Evolutionary conservation across 1,140 invertebrate genomes (phyloP), one percentile per base, ranked within the genome.

Genomic region (Euura saliciscinereae): DNA sequence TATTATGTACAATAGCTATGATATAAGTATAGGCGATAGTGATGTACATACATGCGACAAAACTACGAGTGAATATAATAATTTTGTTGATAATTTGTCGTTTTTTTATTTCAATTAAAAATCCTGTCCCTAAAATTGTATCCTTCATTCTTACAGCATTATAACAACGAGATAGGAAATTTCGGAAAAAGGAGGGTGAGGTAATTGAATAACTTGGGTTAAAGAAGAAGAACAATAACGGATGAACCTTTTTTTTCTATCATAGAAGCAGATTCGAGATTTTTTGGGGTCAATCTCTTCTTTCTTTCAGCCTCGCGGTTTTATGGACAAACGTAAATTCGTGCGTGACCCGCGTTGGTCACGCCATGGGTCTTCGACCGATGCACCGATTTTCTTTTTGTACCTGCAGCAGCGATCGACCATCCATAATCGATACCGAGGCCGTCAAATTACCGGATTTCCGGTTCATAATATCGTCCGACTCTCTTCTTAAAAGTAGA

Each of bases 371-470:
- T 59, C 51, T 59, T 59, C 51, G 51, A 59, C 28, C 28, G 28
- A 59, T 59, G 13, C 8, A 8, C 51, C 51, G 51, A 59, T 59
- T 59, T 59, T 59, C 51, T 59, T 11, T n/a, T 8, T 11, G 10
- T n/a, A 59, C 51, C 51, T 59, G 51, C 51, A 28, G 28, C 28
- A 59, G 51, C 13, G 51, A 59, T 59, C 51, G 51, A 59, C 8
- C 51, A 59, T 59, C 51, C 8, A 59, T 59, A 59, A 59, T 59
- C 51, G 51, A 59, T n/a, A 59, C 51, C 5, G 51, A 8, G 13
- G 51, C 51, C 51, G 51, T n/a, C 51, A 59, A 59, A 59, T 59
- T 59, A 59, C 51, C 51, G 51, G 51, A n/a, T n/a, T 59, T 59
- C 51, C 51, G 51, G 51, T 59, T n/a, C 13, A n/a, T 59, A 59